Evolutionary conservation across 1,140 invertebrate genomes (phyloP).

Genomic region (Asobara japonica): DNA sequence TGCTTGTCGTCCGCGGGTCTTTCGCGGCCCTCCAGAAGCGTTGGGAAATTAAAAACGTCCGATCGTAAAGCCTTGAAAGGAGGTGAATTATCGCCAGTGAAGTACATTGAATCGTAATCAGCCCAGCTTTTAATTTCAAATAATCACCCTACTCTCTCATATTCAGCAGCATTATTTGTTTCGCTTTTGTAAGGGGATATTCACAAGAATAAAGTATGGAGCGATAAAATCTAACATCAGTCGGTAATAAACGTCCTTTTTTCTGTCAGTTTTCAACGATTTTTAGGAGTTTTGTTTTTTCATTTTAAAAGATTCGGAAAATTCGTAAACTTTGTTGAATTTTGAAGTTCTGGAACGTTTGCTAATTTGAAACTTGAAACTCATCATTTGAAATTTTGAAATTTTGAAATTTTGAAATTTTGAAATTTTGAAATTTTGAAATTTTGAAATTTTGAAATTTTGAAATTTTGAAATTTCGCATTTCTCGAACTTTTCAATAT

Average conservation of each 20-base stretch:
- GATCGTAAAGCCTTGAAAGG: conserved; percentile 30
- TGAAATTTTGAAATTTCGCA: no score
- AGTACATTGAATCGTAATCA: conserved; percentile 36
- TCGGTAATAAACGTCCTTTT: background rate
- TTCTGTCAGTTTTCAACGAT: background rate
- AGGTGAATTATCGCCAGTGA: conserved; percentile 28
- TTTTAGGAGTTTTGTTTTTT: no score
- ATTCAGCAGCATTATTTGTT: conserved; percentile 12
- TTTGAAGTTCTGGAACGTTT: no score
- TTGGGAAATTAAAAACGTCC: conserved; percentile 33
- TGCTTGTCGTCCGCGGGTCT: background rate
- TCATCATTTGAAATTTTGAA: no score
- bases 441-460: no score
- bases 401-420: no score
- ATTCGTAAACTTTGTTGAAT: no score
- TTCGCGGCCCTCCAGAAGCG: background rate
- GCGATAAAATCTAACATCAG: background rate
- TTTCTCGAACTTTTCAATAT: no score
- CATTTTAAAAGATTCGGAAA: no score
- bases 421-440: no score
- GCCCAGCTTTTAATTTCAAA: conserved; percentile 17
- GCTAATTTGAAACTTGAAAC: no score
- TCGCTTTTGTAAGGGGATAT: background rate
- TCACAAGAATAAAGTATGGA: background rate
- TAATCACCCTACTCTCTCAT: conserved; percentile 6